These are phyloP conservation scores for Drosophila burlai DNA, from an alignment of 1,140 invertebrate species.

Conservation along the genomic window DNA sequence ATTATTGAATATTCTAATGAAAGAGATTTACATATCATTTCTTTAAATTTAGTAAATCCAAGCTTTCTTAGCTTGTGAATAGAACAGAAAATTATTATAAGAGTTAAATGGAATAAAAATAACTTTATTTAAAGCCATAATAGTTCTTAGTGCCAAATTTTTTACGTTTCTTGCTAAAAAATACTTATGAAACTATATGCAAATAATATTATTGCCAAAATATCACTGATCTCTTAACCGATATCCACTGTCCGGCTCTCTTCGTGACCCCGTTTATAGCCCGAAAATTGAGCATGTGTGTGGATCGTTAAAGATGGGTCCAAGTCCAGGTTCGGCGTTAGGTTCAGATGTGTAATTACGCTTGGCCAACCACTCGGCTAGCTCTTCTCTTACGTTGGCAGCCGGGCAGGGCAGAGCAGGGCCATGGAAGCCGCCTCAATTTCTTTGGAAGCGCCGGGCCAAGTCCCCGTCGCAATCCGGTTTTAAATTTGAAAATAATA, in stretches of 20 bases:
- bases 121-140: neutral
- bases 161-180: neutral
- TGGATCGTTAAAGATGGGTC: conserved; percentile 39
- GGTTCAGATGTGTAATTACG: conserved; percentile 38
- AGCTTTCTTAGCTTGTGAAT: neutral
- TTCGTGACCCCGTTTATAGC: conserved; percentile 31
- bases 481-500: conserved; percentile 67
- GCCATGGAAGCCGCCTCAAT: conserved; percentile 47
- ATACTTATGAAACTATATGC: neutral
- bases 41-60: neutral
- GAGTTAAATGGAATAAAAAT: neutral
- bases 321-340: conserved; percentile 19
- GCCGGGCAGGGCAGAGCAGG: neutral
- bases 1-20: neutral
- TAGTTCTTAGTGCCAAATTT: neutral
- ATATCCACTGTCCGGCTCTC: conserved; percentile 19
- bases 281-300: conserved; percentile 16
- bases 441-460: conserved; percentile 65
- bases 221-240: conserved; percentile 3
- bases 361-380: conserved; percentile 39
- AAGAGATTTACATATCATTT: neutral
- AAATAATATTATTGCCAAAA: neutral
- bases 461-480: conserved; percentile 47
- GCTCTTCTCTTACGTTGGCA: conserved; percentile 38
- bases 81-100: neutral